Evolutionary conservation across 2,888 invertebrate genomes (phyloP).

Genomic region (Melolontha melolontha): DNA sequence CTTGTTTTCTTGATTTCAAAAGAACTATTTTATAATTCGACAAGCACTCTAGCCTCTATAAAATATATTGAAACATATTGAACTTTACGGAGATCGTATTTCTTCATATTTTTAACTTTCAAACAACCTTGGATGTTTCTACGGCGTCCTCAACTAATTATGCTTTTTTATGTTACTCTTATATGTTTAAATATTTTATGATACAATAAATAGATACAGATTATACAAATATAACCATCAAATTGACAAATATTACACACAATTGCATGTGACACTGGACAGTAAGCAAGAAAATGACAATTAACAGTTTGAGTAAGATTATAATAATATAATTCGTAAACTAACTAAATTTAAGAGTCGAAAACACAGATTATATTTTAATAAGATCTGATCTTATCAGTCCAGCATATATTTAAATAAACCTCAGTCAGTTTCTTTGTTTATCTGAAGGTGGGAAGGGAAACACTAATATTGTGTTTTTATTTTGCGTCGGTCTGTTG

Average conservation of each 20-base stretch:
- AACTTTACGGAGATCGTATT: constrained; percentile 31
- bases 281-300: constrained; percentile 64
- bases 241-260: constrained; percentile 65
- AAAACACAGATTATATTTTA: constrained; percentile 51
- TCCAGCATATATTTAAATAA: constrained; percentile 42
- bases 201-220: constrained; percentile 64
- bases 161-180: constrained; percentile 39
- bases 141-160: constrained; percentile 62
- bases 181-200: constrained; percentile 57
- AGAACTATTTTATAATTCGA: constrained; percentile 41
- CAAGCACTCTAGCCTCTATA: constrained; percentile 24
- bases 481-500: constrained; percentile 57
- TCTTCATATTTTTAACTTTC: too few relatives aligned
- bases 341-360: constrained; percentile 54
- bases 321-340: constrained; percentile 52
- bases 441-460: constrained; percentile 49
- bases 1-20: too few relatives aligned
- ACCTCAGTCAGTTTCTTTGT: constrained; percentile 50
- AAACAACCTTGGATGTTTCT: constrained; percentile 48
- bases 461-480: constrained; percentile 44
- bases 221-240: constrained; percentile 64
- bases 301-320: constrained; percentile 54
- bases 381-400: constrained; percentile 62
- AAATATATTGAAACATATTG: constrained; percentile 46
- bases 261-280: constrained; percentile 67